Conservation (phyloP, 1,140 invertebrate genomes). For the Ceratina calcarata region DNA sequence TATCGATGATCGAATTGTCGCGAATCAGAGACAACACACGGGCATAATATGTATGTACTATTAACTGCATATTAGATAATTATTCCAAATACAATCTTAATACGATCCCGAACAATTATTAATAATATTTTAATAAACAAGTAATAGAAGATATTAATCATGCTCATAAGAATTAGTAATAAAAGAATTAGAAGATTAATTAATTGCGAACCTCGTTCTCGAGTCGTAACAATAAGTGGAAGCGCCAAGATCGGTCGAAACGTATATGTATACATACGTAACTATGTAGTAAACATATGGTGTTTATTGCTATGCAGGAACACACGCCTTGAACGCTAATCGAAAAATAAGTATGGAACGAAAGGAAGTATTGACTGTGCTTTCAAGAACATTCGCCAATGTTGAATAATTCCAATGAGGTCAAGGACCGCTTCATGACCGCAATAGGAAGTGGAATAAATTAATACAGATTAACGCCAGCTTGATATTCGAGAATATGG, state of each 20-base stretch:
- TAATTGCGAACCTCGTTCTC: no score
- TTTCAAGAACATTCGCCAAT: conserved; percentile 35
- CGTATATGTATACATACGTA: no score
- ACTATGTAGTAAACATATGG: background rate
- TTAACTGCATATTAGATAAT: background rate
- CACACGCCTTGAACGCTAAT: conserved; percentile 1
- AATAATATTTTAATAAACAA: no score
- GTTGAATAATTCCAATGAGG: conserved; percentile 32
- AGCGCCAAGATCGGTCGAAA: no score
- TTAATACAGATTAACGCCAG: background rate
- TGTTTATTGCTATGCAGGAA: conserved; percentile 1
- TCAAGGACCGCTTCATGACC: conserved; percentile 15
- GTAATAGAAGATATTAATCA: no score
- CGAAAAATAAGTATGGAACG: conserved; percentile 1
- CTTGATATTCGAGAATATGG: no score
- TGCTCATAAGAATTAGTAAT: no score
- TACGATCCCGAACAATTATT: background rate
- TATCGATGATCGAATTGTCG: conserved; percentile 38
- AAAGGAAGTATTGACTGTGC: conserved; percentile 3
- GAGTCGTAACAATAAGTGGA: no score
- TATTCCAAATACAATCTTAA: background rate
- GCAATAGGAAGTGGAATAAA: conserved; percentile 2
- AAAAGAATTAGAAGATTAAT: no score
- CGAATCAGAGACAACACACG: conserved; percentile 17
- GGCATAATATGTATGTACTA: background rate